A percentile compares a stretch with the other conserved stretches of the same genome.
These are phyloP conservation scores for Spicauda simplicius DNA, from an alignment of 2,888 invertebrate genomes.

Conservation along the genomic window DNA sequence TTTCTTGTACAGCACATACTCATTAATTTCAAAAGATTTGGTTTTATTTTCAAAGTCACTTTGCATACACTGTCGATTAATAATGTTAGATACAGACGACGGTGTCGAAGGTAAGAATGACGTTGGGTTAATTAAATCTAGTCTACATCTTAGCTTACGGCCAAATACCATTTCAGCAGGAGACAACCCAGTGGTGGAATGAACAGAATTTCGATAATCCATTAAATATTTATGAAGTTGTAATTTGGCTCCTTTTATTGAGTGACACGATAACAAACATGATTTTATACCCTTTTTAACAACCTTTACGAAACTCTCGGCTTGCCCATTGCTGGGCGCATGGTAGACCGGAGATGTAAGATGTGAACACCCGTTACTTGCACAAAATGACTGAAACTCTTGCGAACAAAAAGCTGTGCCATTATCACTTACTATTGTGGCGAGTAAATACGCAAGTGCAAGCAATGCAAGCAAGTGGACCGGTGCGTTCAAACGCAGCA, in stretches of 20 bases:
- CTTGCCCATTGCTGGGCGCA: slow-evolving; percentile 47
- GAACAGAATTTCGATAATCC: slow-evolving; percentile 43
- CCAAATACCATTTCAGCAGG: slow-evolving; percentile 41
- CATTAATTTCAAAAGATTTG: background rate
- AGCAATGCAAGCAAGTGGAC: too few species aligned
- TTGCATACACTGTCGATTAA: background rate
- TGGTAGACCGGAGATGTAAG: slow-evolving; percentile 7
- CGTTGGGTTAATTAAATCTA: slow-evolving; percentile 39
- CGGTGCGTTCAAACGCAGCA: too few species aligned
- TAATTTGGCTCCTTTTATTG: background rate
- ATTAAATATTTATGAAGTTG: slow-evolving; percentile 43
- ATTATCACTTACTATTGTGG: too few species aligned
- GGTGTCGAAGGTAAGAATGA: background rate
- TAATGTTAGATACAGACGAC: background rate
- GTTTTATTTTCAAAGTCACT: background rate
- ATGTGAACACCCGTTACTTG: background rate
- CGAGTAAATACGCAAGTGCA: too few species aligned
- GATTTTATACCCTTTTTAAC: slow-evolving; percentile 47
- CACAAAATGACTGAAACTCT: slow-evolving; percentile 6
- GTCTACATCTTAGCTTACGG: slow-evolving; percentile 35
- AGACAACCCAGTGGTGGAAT: slow-evolving; percentile 39
- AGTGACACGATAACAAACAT: slow-evolving; percentile 25
- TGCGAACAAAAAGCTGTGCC: slow-evolving; percentile 23
- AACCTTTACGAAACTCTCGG: slow-evolving; percentile 46
- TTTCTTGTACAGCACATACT: background rate